Evolutionary conservation across 1,140 invertebrate species (phyloP).

Genomic region (Dendrolimus punctatus): DNA sequence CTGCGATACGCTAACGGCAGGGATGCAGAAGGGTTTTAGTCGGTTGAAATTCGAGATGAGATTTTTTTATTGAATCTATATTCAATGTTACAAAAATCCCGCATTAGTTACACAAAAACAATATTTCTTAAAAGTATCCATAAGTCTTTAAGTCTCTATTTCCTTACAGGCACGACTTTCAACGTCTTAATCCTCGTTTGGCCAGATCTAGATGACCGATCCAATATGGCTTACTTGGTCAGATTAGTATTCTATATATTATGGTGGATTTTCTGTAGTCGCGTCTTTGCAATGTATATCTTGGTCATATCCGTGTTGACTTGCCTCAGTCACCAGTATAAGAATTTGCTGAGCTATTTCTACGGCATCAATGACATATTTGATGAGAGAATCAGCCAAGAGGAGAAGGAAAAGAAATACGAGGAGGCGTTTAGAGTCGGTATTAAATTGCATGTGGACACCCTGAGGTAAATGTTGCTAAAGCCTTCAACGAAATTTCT

Average conservation of each 20-base stretch:
- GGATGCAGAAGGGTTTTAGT: too few species aligned
- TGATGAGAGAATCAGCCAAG: constrained; percentile 17
- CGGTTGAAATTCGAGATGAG: too few species aligned
- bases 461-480: constrained; percentile 23
- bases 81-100: too few species aligned
- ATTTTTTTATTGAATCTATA: too few species aligned
- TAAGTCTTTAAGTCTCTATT: neutral
- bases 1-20: too few species aligned
- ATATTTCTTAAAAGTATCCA: too few species aligned
- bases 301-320: constrained; percentile 25
- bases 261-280: constrained; percentile 39
- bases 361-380: constrained; percentile 29
- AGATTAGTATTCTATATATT: constrained; percentile 25
- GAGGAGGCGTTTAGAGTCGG: constrained; percentile 32
- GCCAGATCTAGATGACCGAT: constrained; percentile 30
- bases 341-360: constrained; percentile 41
- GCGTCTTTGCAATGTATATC: constrained; percentile 24
- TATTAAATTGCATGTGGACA: constrained; percentile 35
- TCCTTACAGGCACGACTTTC: constrained; percentile 33
- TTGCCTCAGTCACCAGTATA: constrained; percentile 34
- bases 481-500: too few species aligned
- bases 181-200: constrained; percentile 33
- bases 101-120: too few species aligned
- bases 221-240: constrained; percentile 15
- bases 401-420: constrained; percentile 30